Evolutionary conservation across 2,797 vertebrate species (phyloP).

Genomic region (Clarias pachynema): DNA sequence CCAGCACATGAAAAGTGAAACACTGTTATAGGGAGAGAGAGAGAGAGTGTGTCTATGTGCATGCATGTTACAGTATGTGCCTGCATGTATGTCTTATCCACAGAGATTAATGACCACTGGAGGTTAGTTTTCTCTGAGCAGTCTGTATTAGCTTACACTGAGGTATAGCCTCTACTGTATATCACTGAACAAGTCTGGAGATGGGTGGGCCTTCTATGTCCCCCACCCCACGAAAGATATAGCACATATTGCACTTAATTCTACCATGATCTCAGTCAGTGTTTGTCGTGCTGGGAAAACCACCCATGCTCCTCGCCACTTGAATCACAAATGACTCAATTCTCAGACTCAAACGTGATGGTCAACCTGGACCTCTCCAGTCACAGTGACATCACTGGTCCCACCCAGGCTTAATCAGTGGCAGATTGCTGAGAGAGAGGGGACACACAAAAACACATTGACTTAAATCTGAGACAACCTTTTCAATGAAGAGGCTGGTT

Average conservation of each 20-base stretch:
- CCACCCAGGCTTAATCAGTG: constrained; percentile 77
- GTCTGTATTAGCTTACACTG: constrained; percentile 26
- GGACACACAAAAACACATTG: constrained; percentile 45
- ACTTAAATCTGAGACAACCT: constrained; percentile 39
- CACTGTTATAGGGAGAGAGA: constrained; percentile 42
- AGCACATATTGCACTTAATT: constrained; percentile 51
- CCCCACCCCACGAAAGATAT: constrained; percentile 53
- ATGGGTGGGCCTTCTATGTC: constrained; percentile 43
- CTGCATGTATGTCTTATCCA: constrained; percentile 25
- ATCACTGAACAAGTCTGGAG: constrained; percentile 35
- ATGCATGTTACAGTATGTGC: constrained; percentile 21
- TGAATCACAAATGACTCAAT: constrained; percentile 53
- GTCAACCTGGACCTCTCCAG: constrained; percentile 71
- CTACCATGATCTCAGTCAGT: constrained; percentile 54
- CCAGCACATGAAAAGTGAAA: constrained; percentile 62
- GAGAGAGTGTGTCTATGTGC: constrained; percentile 20
- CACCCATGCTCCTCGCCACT: constrained; percentile 46
- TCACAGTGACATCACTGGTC: constrained; percentile 76
- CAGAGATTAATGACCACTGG: constrained; percentile 30
- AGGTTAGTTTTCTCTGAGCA: constrained; percentile 29
- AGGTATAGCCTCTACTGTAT: constrained; percentile 3
- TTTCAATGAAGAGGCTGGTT: constrained; percentile 32
- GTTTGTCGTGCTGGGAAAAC: constrained; percentile 46
- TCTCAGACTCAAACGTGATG: constrained; percentile 54
- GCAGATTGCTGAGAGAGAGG: constrained; percentile 65